A percentile compares a stretch with the other conserved stretches of the same genome.
These are phyloP conservation scores for Calliphora vicina DNA, from an alignment of 1,140 invertebrate genomes.

Conservation along the genomic window DNA sequence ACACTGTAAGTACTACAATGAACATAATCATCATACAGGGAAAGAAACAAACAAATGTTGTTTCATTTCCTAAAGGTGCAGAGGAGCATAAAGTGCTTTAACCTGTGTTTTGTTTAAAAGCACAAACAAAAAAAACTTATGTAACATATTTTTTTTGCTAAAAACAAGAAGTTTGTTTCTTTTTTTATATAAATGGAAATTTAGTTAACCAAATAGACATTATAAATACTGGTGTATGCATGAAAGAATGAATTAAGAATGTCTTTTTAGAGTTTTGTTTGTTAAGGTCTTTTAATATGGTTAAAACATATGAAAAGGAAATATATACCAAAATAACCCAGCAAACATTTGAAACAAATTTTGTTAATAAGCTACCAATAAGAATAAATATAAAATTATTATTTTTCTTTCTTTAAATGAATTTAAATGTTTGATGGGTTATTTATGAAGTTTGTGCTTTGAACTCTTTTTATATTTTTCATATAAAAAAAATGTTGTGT, in stretches of 20 bases:
- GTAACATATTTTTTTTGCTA: background rate
- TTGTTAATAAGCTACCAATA: no score
- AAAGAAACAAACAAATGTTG: conserved; percentile 7
- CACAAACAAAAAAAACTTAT: conserved; percentile 19
- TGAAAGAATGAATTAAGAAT: background rate
- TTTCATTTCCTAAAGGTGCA: conserved; percentile 17
- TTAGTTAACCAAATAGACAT: background rate
- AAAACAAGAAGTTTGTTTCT: background rate
- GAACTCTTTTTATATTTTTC: background rate
- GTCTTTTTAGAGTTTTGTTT: background rate
- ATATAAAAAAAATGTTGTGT: background rate
- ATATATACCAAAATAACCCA: no score
- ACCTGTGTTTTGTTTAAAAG: conserved; percentile 8
- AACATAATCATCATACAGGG: background rate
- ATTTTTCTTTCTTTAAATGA: no score
- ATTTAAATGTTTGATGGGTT: background rate
- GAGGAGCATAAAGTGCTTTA: conserved; percentile 31
- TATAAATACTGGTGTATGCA: background rate
- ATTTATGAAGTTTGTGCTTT: background rate
- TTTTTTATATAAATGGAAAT: background rate
- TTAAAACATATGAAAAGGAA: no score
- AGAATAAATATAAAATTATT: no score
- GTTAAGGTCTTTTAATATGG: background rate
- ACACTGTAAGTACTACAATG: background rate
- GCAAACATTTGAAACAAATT: no score